Conservation (phyloP, 2,888 invertebrate genomes). For the Elaeidobius kamerunicus region DNA sequence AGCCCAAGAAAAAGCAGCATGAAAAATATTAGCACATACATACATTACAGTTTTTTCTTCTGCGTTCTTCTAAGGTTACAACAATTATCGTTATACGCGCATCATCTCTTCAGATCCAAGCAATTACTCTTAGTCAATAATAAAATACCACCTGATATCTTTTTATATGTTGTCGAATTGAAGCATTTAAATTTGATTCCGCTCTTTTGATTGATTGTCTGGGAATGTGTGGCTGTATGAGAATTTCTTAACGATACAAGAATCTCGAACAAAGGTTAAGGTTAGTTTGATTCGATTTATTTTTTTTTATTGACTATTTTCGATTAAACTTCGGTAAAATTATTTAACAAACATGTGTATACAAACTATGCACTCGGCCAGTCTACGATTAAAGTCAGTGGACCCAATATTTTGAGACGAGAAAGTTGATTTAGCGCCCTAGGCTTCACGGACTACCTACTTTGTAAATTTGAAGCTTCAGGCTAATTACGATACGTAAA, state of each 20-base stretch:
- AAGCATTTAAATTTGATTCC: conserved; percentile 1
- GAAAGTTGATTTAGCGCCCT: conserved; percentile 37
- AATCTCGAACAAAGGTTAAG: no score
- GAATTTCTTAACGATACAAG: no score
- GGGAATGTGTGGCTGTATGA: no score
- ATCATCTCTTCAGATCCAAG: conserved; percentile 3
- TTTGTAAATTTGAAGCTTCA: conserved; percentile 30
- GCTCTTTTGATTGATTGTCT: conserved; percentile 7
- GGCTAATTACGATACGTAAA: no score
- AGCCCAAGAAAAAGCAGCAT: no score
- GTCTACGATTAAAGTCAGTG: conserved; percentile 33
- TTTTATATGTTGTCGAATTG: conserved; percentile 3
- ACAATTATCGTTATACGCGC: conserved; percentile 4
- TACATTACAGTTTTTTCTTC: not conserved
- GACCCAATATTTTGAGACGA: conserved; percentile 37
- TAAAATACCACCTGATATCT: conserved; percentile 9
- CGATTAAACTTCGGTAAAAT: no score
- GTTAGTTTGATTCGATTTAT: no score
- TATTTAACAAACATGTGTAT: no score
- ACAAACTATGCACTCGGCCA: no score
- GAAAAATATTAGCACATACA: no score
- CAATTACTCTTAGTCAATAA: conserved; percentile 12
- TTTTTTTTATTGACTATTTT: no score
- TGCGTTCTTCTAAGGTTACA: conserved; percentile 9
- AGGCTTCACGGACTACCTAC: conserved; percentile 35